Evolutionary conservation across 1,140 invertebrate species (phyloP).

Genomic region (Hyles vespertilio): DNA sequence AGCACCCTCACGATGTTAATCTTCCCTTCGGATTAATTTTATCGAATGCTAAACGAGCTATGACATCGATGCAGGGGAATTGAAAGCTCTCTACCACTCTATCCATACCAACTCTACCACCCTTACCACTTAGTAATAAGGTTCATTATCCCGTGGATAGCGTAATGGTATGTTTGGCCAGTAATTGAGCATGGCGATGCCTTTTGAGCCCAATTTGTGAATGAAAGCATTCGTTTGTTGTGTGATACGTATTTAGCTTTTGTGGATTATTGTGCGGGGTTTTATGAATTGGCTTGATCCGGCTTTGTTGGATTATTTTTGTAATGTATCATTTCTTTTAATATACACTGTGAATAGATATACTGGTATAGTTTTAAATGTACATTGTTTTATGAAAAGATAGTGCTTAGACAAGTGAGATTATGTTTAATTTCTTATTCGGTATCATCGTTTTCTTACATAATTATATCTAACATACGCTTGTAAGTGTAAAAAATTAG

Average conservation of each 20-base stretch:
- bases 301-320: too few species aligned
- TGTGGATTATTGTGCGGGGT: too few species aligned
- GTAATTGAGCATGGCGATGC: slow-evolving; percentile 50
- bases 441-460: too few species aligned
- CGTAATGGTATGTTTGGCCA: slow-evolving; percentile 21
- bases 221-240: slow-evolving; percentile 45
- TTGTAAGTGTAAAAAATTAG: too few species aligned
- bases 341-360: too few species aligned
- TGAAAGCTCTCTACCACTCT: slow-evolving; percentile 25
- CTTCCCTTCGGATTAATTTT: slow-evolving; percentile 60
- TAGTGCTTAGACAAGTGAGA: too few species aligned
- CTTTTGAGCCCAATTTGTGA: slow-evolving; percentile 71
- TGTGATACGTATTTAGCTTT: slow-evolving; percentile 35
- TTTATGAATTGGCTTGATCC: too few species aligned
- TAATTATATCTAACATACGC: too few species aligned
- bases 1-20: slow-evolving; percentile 34
- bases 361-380: too few species aligned
- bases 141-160: slow-evolving; percentile 27
- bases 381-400: too few species aligned
- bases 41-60: slow-evolving; percentile 70
- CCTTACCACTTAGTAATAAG: slow-evolving; percentile 21
- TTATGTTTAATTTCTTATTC: too few species aligned
- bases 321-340: too few species aligned
- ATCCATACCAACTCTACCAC: slow-evolving; percentile 11
- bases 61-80: slow-evolving; percentile 51